Conservation (phyloP, 2,113 vertebrate genomes). For the Myotis lucifugus region DNA sequence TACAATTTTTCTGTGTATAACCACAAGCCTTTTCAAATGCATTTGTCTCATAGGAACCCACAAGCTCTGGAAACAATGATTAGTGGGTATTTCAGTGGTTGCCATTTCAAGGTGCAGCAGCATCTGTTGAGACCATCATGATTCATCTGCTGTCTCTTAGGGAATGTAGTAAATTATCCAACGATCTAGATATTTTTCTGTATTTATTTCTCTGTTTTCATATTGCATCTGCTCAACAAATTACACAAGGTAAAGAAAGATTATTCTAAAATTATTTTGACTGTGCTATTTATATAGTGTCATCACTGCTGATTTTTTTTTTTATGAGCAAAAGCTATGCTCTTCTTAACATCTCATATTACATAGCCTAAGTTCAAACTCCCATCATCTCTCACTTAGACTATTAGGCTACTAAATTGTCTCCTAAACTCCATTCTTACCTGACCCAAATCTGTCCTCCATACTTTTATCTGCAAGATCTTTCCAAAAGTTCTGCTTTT, state of each 20-base stretch:
- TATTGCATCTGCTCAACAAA: background rate
- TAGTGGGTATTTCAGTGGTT: slow-evolving; percentile 15
- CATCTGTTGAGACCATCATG: background rate
- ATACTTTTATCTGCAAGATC: background rate
- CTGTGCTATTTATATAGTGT: background rate
- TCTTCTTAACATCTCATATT: background rate
- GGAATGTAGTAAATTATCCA: background rate
- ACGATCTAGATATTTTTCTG: background rate
- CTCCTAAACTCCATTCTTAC: background rate
- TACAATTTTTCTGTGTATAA: slow-evolving; percentile 55
- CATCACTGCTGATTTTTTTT: background rate
- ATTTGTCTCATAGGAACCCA: slow-evolving; percentile 55
- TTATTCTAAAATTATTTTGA: background rate
- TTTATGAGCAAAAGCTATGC: background rate
- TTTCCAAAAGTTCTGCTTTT: background rate
- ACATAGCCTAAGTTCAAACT: background rate
- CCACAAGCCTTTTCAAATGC: slow-evolving; percentile 40
- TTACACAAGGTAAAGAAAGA: slow-evolving; percentile 8
- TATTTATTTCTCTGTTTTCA: background rate
- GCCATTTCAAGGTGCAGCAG: slow-evolving; percentile 28
- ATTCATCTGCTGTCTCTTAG: background rate
- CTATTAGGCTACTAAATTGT: background rate
- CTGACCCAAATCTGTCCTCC: background rate
- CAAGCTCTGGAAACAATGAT: slow-evolving; percentile 53
- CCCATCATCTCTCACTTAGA: background rate